Evolutionary conservation across 2,888 invertebrate species (phyloP).

Genomic region (Tryphoninae sp.): DNA sequence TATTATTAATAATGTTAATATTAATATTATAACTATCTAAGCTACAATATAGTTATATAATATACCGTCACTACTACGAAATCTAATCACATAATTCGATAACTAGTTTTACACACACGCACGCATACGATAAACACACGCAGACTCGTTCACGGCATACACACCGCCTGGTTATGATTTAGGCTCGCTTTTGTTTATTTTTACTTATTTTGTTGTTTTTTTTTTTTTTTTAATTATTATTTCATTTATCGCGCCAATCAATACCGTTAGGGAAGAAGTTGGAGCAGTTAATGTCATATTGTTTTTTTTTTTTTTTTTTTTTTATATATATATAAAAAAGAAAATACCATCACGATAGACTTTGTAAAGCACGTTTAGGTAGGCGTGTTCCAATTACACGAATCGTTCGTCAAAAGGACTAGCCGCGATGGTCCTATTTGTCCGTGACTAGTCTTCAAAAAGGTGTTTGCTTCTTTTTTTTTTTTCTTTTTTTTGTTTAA

Average conservation of each 20-base stretch:
- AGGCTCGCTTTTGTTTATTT: conserved; percentile 59
- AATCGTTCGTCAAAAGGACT: conserved; percentile 58
- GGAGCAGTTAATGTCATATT: conserved; percentile 11
- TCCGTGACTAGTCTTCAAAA: conserved; percentile 64
- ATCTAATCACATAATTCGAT: conserved; percentile 72
- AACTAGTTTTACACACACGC: conserved; percentile 66
- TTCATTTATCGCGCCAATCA: conserved; percentile 30
- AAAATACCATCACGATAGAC: conserved; percentile 48
- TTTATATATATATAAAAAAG: conserved; percentile 23
- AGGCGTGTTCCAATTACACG: conserved; percentile 57
- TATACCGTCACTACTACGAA: conserved; percentile 64
- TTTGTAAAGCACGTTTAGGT: conserved; percentile 62
- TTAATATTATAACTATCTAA: conserved; percentile 53
- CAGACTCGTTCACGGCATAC: conserved; percentile 43
- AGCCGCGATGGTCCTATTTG: conserved; percentile 59
- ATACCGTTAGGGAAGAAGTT: conserved; percentile 42
- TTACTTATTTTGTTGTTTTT: conserved; percentile 4
- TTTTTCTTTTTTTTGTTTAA: not conserved
- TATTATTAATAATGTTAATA: conserved; percentile 12
- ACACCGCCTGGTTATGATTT: conserved; percentile 59
- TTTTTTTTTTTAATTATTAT: not conserved
- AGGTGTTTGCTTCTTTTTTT: conserved; percentile 33
- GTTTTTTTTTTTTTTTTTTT: not conserved
- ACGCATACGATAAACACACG: conserved; percentile 15
- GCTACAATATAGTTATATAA: conserved; percentile 52